Base-by-base conservation (phyloP, 2,888 invertebrate species). In the Drosophila setosimentum region DNA sequence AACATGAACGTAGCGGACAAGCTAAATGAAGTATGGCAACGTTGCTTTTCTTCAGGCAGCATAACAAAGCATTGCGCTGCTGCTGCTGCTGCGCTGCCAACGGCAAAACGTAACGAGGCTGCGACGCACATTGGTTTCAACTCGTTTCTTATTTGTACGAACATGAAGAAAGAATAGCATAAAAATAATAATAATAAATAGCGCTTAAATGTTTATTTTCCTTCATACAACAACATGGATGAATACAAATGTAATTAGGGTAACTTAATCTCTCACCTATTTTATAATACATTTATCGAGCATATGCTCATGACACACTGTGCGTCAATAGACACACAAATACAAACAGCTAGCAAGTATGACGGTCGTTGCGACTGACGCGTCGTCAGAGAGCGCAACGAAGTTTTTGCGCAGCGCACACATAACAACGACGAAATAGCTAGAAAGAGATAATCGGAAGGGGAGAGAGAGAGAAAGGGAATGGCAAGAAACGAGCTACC, bases 321-420 rank as follows among this genome's bases (percentile, higher is more conserved):
- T 78, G 42, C 64, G 18, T n/a, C 29, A 48, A 48, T 51, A 66
- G 50, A 57, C 66, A 60, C 51, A 66, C 75, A 67, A 71, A 78
- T 64, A 40, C 64, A 75, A 73, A 57, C 58, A 71, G 51, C 67
- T 27, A 72, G 51, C 76, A 42, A 60, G 68, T 59, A 59, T 59
- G 78, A 68, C 78, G 57, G 73, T 42, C 61, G 69, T 11, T 35
- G 29, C 63, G 76, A 76, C 63, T 27, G 63, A 54, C 76, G 61
- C 30, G 16, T 8, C 57, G 85, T 58, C 82, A 59, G 69, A 87
- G 86, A 80, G 78, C 73, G 63, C 53, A 70, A 58, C 68, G 78
- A 74, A 78, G 85, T 82, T 84, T 84, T 87, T 89, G 86, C 84
- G 84, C 82, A 76, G 87, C 80, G 74, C 73, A 79, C 77, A 74